phyloP scores from a whole-genome alignment of 2,113 vertebrate species.

The Narcine bancroftii region DNA sequence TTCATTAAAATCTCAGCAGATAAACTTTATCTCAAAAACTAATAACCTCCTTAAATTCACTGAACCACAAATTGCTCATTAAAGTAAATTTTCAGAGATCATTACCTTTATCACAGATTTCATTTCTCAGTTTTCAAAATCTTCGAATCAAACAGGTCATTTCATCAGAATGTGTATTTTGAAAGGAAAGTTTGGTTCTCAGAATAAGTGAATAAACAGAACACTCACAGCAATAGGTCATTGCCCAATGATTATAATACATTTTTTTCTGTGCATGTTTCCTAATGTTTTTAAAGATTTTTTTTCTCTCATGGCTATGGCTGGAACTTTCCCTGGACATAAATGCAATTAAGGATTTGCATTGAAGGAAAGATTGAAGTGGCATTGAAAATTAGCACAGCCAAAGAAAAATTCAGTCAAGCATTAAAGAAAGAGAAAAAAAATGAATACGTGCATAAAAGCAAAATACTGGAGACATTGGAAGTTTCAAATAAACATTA shows the following conservation, averaged over 20 bases:
- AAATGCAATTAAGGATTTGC: too few relatives aligned
- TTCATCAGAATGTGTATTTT: conserved; percentile 44
- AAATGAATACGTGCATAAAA: too few relatives aligned
- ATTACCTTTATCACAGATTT: conserved; percentile 67
- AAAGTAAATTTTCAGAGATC: conserved; percentile 67
- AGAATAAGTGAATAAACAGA: conserved; percentile 8
- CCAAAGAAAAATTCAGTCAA: neutral
- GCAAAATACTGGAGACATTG: too few relatives aligned
- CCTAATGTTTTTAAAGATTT: neutral
- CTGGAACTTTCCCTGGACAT: neutral
- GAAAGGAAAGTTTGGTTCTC: conserved; percentile 45
- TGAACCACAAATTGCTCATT: conserved; percentile 69
- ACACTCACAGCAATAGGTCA: conserved; percentile 4
- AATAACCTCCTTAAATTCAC: conserved; percentile 69
- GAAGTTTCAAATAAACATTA: too few relatives aligned
- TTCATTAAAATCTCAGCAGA: conserved; percentile 66
- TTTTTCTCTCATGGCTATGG: neutral
- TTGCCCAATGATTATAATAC: neutral
- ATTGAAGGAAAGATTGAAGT: neutral
- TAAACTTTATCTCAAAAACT: conserved; percentile 67
- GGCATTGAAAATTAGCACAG: neutral
- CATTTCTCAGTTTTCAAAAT: conserved; percentile 54
- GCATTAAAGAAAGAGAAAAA: neutral
- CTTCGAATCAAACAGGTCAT: conserved; percentile 42
- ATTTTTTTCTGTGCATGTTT: neutral